A percentile compares a stretch with the other conserved stretches of the same genome.
Evolutionary conservation across 2,797 vertebrate genomes (phyloP).

Genomic region (Adelosebastes latens): DNA sequence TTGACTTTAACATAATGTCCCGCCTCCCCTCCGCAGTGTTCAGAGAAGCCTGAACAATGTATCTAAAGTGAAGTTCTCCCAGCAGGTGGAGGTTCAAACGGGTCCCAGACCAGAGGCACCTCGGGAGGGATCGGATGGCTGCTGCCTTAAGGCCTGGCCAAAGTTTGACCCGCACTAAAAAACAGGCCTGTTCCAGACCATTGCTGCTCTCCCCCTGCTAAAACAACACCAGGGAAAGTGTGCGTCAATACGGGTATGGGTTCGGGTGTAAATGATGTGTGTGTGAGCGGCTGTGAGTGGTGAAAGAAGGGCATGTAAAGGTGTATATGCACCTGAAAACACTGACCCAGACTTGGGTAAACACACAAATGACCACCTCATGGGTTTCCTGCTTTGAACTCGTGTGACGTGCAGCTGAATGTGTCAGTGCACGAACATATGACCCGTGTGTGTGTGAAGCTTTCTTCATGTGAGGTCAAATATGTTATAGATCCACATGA

Average conservation of each 20-base stretch:
- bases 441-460: slow-evolving; percentile 51
- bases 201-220: slow-evolving; percentile 85
- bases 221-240: slow-evolving; percentile 78
- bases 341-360: slow-evolving; percentile 66
- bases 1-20: slow-evolving; percentile 86
- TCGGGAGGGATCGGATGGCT: slow-evolving; percentile 91
- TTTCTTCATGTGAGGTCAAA: slow-evolving; percentile 68
- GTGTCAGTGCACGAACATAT: slow-evolving; percentile 65
- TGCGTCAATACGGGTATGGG: slow-evolving; percentile 47
- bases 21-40: slow-evolving; percentile 77
- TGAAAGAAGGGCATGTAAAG: slow-evolving; percentile 64
- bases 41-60: slow-evolving; percentile 87
- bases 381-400: slow-evolving; percentile 76
- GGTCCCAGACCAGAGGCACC: slow-evolving; percentile 90
- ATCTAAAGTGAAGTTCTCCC: slow-evolving; percentile 92
- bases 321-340: slow-evolving; percentile 67
- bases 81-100: slow-evolving; percentile 97
- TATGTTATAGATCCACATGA: slow-evolving; percentile 23
- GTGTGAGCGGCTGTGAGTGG: slow-evolving; percentile 29
- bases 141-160: slow-evolving; percentile 87
- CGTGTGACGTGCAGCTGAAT: slow-evolving; percentile 65
- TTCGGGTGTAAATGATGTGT: slow-evolving; percentile 55
- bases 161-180: slow-evolving; percentile 91
- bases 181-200: slow-evolving; percentile 89
- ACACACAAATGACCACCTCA: slow-evolving; percentile 70